phyloP scores from a whole-genome alignment of 2,888 invertebrate genomes.

The Phyto melanocephala region DNA sequence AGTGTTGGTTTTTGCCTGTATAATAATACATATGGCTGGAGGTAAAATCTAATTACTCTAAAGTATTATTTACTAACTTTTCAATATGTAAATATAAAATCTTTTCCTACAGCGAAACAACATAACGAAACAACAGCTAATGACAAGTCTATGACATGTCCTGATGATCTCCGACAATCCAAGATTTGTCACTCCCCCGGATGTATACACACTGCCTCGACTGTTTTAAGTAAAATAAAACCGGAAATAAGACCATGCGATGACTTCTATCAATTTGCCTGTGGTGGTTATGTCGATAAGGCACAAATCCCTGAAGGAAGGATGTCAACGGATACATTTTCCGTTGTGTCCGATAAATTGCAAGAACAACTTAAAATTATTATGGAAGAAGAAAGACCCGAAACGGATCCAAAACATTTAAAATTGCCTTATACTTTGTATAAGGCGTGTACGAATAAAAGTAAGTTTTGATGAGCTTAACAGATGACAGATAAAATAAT shows the following conservation, averaged over 20 bases:
- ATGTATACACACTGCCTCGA: slow-evolving; percentile 87
- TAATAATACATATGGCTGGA: too few species aligned
- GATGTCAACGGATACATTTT: slow-evolving; percentile 78
- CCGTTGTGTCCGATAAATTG: slow-evolving; percentile 78
- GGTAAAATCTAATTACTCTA: too few species aligned
- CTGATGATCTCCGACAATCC: too few species aligned
- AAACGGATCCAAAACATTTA: slow-evolving; percentile 77
- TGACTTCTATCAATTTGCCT: slow-evolving; percentile 88
- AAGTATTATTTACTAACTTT: too few species aligned
- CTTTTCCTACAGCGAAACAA: too few species aligned
- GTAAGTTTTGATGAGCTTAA: slow-evolving; percentile 72
- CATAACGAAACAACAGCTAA: too few species aligned
- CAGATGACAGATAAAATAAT: too few species aligned
- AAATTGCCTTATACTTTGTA: slow-evolving; percentile 78
- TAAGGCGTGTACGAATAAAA: slow-evolving; percentile 79
- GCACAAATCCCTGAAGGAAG: slow-evolving; percentile 86
- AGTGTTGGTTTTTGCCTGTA: too few species aligned
- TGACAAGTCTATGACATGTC: too few species aligned
- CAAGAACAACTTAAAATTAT: slow-evolving; percentile 79
- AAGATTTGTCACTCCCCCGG: slow-evolving; percentile 79
- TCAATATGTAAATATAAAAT: too few species aligned
- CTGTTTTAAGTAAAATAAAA: slow-evolving; percentile 84
- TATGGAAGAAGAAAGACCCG: slow-evolving; percentile 75
- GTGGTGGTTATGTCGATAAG: slow-evolving; percentile 84
- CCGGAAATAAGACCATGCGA: slow-evolving; percentile 85